phyloP scores from a whole-genome alignment of 1,140 invertebrate species.

The Solenopsis fugax region DNA sequence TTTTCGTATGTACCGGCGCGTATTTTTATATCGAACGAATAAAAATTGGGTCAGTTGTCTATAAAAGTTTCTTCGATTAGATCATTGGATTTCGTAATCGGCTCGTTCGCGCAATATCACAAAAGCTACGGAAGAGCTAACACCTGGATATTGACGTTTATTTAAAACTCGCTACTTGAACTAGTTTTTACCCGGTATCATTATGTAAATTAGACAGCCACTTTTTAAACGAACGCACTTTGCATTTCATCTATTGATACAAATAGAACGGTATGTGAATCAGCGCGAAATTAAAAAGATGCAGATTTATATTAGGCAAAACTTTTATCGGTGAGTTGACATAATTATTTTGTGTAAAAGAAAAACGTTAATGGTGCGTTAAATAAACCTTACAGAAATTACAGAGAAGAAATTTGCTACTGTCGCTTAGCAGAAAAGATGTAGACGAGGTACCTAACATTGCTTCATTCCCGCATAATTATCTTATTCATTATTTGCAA shows the following conservation, averaged over 20 bases:
- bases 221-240: slow-evolving; percentile 30
- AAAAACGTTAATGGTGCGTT: slow-evolving; percentile 50
- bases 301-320: slow-evolving; percentile 23
- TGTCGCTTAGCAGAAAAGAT: not conserved
- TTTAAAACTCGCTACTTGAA: slow-evolving; percentile 5
- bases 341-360: not conserved
- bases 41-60: not conserved
- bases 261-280: slow-evolving; percentile 32
- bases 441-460: not conserved
- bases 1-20: not conserved
- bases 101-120: not conserved
- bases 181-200: slow-evolving; percentile 34
- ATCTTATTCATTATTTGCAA: slow-evolving; percentile 15
- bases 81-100: slow-evolving; percentile 24
- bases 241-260: slow-evolving; percentile 19
- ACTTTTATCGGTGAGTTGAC: not conserved
- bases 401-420: slow-evolving; percentile 35
- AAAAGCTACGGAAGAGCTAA: slow-evolving; percentile 26
- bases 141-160: not conserved
- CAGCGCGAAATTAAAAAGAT: slow-evolving; percentile 11
- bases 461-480: slow-evolving; percentile 6
- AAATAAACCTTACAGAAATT: slow-evolving; percentile 21
- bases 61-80: slow-evolving; percentile 16
- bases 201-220: slow-evolving; percentile 40
- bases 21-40: not conserved